phyloP scores from a whole-genome alignment of 2,113 vertebrate genomes.

The Polyodon spathula region DNA sequence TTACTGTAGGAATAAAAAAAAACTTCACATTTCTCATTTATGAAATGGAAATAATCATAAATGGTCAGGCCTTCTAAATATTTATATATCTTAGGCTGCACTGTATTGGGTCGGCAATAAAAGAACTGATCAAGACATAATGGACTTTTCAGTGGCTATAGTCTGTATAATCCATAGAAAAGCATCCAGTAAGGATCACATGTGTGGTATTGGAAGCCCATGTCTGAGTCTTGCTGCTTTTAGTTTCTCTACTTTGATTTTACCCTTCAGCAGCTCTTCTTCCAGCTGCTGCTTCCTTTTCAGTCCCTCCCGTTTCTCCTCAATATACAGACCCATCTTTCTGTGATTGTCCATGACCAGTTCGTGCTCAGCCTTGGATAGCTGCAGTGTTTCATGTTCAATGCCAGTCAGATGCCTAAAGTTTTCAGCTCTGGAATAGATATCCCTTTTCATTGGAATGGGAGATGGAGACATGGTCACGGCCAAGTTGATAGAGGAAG shows the following conservation, averaged over 20 bases:
- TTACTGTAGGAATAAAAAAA: too few relatives aligned
- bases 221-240: conserved; percentile 74
- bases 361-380: conserved; percentile 88
- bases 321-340: conserved; percentile 86
- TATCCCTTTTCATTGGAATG: conserved; percentile 66
- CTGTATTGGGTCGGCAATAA: too few relatives aligned
- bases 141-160: too few relatives aligned
- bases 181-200: conserved; percentile 38
- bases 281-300: conserved; percentile 93
- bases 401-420: conserved; percentile 58
- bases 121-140: too few relatives aligned
- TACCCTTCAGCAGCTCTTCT: conserved; percentile 85
- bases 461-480: conserved; percentile 74
- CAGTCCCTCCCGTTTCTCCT: conserved; percentile 91
- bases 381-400: conserved; percentile 75
- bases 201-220: conserved; percentile 67
- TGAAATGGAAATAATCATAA: too few relatives aligned
- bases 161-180: too few relatives aligned
- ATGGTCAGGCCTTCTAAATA: too few relatives aligned
- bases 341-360: conserved; percentile 89
- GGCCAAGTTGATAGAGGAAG: conserved; percentile 77
- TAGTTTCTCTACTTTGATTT: conserved; percentile 94
- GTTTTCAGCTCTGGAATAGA: conserved; percentile 63
- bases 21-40: too few relatives aligned
- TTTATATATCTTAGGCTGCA: too few relatives aligned